Evolutionary conservation across 2,888 invertebrate species (phyloP).

Genomic region (Trissoscelio sp.): DNA sequence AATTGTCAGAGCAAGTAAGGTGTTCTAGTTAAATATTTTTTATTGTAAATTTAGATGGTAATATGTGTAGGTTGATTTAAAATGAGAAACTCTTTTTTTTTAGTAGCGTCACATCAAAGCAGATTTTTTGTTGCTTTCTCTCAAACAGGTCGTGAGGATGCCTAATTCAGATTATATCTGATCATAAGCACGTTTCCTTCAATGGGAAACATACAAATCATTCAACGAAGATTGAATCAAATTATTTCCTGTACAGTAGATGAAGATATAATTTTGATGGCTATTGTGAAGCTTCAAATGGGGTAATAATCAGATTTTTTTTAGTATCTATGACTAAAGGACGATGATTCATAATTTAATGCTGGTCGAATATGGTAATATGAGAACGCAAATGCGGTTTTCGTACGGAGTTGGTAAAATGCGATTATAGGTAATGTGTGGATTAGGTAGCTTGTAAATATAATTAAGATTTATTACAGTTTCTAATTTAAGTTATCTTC

Average conservation of each 20-base stretch:
- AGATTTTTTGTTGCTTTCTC: conserved; percentile 13
- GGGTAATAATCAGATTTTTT: neutral
- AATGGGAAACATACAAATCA: conserved; percentile 33
- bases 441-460: no score
- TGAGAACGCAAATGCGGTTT: no score
- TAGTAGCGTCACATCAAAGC: neutral
- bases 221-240: conserved; percentile 42
- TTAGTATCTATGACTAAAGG: neutral
- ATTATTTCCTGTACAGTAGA: conserved; percentile 22
- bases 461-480: no score
- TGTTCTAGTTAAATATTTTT: neutral
- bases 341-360: neutral
- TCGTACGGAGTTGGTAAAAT: no score
- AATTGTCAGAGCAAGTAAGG: neutral
- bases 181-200: conserved; percentile 24
- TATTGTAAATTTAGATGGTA: neutral
- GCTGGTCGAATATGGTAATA: no score
- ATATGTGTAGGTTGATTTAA: neutral
- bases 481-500: no score
- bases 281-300: neutral
- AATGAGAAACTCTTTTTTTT: conserved; percentile 4
- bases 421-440: no score
- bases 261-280: conserved; percentile 29
- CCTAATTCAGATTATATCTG: conserved; percentile 43
- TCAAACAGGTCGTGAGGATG: conserved; percentile 29